Percentiles rank a stretch among this genome's conserved stretches.
Evolutionary conservation across 2,797 vertebrate species (phyloP).

Genomic region (Astyanax mexicanus): DNA sequence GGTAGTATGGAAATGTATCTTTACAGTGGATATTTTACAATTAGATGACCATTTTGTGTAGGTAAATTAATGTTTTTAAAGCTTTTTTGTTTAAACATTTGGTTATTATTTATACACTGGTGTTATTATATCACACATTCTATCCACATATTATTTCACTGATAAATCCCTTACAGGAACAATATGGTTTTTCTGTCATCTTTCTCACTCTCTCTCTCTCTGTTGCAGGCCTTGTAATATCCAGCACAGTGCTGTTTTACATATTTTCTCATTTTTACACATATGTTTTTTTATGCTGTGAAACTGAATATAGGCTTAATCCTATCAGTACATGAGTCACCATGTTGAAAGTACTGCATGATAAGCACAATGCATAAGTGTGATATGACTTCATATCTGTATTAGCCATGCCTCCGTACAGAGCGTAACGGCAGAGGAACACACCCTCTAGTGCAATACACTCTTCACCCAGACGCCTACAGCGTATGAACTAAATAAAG

Average conservation of each 20-base stretch:
- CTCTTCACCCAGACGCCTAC: neutral
- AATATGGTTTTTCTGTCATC: neutral
- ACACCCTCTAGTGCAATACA: neutral
- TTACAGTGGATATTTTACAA: neutral
- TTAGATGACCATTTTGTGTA: neutral
- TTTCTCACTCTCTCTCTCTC: neutral
- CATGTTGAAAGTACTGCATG: neutral
- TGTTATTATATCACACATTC: neutral
- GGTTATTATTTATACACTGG: neutral
- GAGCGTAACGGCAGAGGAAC: neutral
- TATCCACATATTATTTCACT: neutral
- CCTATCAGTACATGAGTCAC: neutral
- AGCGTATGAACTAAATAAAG: slow-evolving; percentile 32
- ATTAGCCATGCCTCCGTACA: neutral
- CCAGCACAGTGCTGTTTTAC: neutral
- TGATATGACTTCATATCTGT: neutral
- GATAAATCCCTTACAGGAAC: neutral
- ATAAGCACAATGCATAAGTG: slow-evolving; percentile 3
- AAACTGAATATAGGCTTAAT: neutral
- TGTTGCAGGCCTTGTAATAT: neutral
- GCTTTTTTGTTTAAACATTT: neutral
- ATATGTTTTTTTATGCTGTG: neutral
- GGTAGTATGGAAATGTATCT: neutral
- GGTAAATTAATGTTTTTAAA: neutral
- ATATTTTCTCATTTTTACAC: neutral